Evolutionary conservation across 2,797 vertebrate species (phyloP).

Genomic region (Gorsachius magnificus): DNA sequence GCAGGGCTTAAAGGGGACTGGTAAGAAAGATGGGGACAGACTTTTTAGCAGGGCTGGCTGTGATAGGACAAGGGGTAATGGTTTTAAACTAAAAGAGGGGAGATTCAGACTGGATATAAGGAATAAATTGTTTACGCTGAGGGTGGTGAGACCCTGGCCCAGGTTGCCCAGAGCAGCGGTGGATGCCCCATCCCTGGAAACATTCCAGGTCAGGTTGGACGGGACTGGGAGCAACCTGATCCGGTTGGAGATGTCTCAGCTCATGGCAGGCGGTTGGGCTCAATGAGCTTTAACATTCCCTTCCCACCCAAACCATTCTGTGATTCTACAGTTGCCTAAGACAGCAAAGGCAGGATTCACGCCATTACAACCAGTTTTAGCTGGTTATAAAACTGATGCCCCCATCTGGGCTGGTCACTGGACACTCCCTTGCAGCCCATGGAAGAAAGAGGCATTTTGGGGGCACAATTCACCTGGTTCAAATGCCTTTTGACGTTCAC

Average conservation of each 20-base stretch:
- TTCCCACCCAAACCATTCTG: background rate
- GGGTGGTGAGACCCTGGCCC: background rate
- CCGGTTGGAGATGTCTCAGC: background rate
- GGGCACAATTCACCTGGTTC: background rate
- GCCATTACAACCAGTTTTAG: background rate
- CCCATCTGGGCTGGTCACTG: background rate
- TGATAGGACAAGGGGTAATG: background rate
- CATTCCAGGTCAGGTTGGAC: background rate
- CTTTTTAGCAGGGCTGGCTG: background rate
- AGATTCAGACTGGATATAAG: background rate
- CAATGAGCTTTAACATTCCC: background rate
- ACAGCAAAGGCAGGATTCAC: background rate
- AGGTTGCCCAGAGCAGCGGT: background rate
- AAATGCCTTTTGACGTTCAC: background rate
- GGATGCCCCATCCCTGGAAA: background rate
- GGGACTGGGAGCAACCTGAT: background rate
- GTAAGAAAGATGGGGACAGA: background rate
- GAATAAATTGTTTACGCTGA: accelerated
- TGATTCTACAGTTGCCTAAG: background rate
- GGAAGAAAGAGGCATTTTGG: background rate
- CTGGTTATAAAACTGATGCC: background rate
- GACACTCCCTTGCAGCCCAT: background rate
- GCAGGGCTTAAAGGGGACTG: no score
- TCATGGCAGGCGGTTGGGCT: background rate
- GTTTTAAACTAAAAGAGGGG: background rate